Percentiles rank a stretch among this genome's conserved stretches.
Conservation (phyloP, 2,888 invertebrate species). For the Brachyopa scutellaris region DNA sequence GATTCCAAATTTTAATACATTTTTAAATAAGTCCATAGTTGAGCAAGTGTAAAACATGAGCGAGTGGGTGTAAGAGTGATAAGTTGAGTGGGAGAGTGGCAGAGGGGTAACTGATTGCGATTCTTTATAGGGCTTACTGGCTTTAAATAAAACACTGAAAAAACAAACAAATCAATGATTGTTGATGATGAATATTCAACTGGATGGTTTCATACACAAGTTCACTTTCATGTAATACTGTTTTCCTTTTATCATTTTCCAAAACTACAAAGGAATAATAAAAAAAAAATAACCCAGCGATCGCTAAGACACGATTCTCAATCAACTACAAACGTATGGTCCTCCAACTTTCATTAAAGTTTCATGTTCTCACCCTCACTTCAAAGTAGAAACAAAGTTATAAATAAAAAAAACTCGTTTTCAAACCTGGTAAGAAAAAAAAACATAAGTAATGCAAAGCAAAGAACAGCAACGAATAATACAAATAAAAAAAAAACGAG, state of each 20-base stretch:
- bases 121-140: not conserved
- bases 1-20: too few relatives aligned
- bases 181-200: too few relatives aligned
- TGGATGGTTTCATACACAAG: too few relatives aligned
- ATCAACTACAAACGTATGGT: conserved; percentile 40
- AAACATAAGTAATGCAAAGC: conserved; percentile 25
- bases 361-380: conserved; percentile 51
- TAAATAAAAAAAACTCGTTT: conserved; percentile 60
- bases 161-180: too few relatives aligned
- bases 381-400: conserved; percentile 26
- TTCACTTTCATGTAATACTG: too few relatives aligned
- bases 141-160: not conserved
- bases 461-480: conserved; percentile 11
- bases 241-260: conserved; percentile 23
- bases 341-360: conserved; percentile 50
- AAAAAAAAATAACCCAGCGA: not conserved
- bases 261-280: conserved; percentile 21
- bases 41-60: too few relatives aligned
- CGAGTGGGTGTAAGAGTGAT: too few relatives aligned
- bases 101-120: too few relatives aligned
- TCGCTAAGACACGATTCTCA: conserved; percentile 26
- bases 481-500: conserved; percentile 47
- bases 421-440: conserved; percentile 14
- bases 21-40: too few relatives aligned
- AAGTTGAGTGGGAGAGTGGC: too few relatives aligned